These are phyloP conservation scores for Galaxea fascicularis DNA, from an alignment of 92 coral and sea anemone species.

Conservation along the genomic window DNA sequence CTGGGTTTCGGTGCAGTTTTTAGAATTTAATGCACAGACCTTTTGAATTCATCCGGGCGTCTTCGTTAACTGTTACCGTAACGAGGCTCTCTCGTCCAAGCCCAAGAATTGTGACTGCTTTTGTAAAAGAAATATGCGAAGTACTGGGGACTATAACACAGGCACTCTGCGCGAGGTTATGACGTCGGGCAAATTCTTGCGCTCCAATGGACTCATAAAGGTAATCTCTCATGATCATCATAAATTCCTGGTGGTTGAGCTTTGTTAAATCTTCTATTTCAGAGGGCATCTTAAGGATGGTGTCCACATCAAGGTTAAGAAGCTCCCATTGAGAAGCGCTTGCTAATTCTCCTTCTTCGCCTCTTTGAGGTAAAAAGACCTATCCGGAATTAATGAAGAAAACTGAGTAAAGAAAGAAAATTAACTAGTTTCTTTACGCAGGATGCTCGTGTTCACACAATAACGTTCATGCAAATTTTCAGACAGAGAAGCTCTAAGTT, in stretches of 20 bases:
- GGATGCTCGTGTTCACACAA: too few relatives aligned
- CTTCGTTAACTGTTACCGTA: slow-evolving; percentile 61
- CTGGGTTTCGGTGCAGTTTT: too few relatives aligned
- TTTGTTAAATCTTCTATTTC: slow-evolving; percentile 42
- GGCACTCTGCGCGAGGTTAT: slow-evolving; percentile 65
- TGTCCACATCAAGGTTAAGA: slow-evolving; percentile 84
- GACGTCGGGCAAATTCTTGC: slow-evolving; percentile 68
- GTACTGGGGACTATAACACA: slow-evolving; percentile 82
- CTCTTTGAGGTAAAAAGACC: slow-evolving; percentile 67
- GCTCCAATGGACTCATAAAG: slow-evolving; percentile 76
- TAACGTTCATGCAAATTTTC: too few relatives aligned
- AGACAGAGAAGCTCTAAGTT: too few relatives aligned
- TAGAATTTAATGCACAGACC: too few relatives aligned
- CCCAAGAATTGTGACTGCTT: slow-evolving; percentile 84
- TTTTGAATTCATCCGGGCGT: slow-evolving; percentile 71
- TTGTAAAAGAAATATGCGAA: slow-evolving; percentile 79
- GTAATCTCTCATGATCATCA: slow-evolving; percentile 51
- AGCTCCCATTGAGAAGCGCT: slow-evolving; percentile 85
- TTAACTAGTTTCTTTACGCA: too few relatives aligned
- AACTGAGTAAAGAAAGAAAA: neutral
- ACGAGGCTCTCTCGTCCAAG: slow-evolving; percentile 78
- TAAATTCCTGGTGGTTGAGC: slow-evolving; percentile 25
- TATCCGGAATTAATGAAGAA: neutral
- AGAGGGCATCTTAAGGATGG: slow-evolving; percentile 65
- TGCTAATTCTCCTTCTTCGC: slow-evolving; percentile 38